A percentile compares a stretch with the other conserved stretches of the same genome.
Evolutionary conservation across 1,140 invertebrate species (phyloP).

Genomic region (Araneus ventricosus): DNA sequence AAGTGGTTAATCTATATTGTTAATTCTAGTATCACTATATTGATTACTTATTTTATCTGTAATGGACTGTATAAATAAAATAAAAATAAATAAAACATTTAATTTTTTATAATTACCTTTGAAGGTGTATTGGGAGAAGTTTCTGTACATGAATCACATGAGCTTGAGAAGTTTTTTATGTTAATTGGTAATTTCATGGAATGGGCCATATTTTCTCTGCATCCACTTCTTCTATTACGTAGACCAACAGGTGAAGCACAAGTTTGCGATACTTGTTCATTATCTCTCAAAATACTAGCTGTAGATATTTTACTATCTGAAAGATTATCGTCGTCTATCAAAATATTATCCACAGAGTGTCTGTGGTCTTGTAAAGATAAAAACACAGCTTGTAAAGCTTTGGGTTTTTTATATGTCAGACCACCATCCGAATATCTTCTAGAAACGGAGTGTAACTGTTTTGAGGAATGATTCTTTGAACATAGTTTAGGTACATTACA

Average conservation of each 20-base stretch:
- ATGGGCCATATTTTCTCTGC: slow-evolving; percentile 76
- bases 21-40: too few species aligned
- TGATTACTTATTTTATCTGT: too few species aligned
- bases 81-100: not conserved
- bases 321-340: not conserved
- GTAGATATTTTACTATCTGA: slow-evolving; percentile 3
- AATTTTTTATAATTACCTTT: slow-evolving; percentile 75
- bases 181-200: slow-evolving; percentile 80
- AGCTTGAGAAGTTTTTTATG: slow-evolving; percentile 77
- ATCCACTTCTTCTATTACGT: not conserved
- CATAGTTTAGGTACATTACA: slow-evolving; percentile 7
- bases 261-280: not conserved
- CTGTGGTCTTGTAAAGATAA: slow-evolving; percentile 24
- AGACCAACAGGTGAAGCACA: not conserved
- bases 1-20: too few species aligned
- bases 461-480: not conserved
- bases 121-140: slow-evolving; percentile 76
- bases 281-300: not conserved
- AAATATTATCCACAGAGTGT: slow-evolving; percentile 35
- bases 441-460: not conserved
- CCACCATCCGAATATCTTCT: slow-evolving; percentile 69
- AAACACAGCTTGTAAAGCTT: slow-evolving; percentile 21
- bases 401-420: not conserved
- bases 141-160: slow-evolving; percentile 78
- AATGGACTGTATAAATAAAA: too few species aligned